Evolutionary conservation across 1,140 invertebrate genomes (phyloP), one percentile per base, ranked within the genome.

Genomic region (Apolygus lucorum): DNA sequence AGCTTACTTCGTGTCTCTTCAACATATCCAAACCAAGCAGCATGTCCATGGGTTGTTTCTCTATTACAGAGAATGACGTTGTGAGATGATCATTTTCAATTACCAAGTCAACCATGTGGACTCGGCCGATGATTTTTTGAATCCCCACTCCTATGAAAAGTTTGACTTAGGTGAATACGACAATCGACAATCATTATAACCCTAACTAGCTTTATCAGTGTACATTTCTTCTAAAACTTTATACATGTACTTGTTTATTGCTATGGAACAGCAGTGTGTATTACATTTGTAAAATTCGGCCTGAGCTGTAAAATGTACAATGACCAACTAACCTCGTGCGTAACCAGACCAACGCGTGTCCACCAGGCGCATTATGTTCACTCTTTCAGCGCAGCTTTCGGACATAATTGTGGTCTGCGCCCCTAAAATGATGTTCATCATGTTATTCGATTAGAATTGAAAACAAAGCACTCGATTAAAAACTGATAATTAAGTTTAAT

Each of bases 1-100:
- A 42, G 4, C 29, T 28, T 66, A 90, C 88, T 81, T 95, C 92
- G 83, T 99, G 96, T 73, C 96, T 82, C 81, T 95, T 96, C 0
- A 99, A 81, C 94, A 99, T 98, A 77, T 99, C 96, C 28, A 99
- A 83, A 0, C 96, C 96, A 2, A 99, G 81, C 21, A 99, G 80
- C 93, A 99, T 98, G 76, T 99, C 96, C 94, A 99, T 98, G 2
- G 92, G 91, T 78, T 99, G 96, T 73, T 98, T 90, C 78, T 96
- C 91, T 24, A 99, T 81, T n/a, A 99, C 95, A 27, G 93, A 96
- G 80, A 99, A 99, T 2, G 95, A 97, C 1, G 95, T 95, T 1
- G 93, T 93, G 11, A 99, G 82, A 81, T 93, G 95, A 77, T 94
- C 92, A 72, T 89, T 88, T 72, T 91, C 93, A 72, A 99, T 98